Base-by-base conservation (phyloP, 2,797 vertebrate species). In the Myripristis murdjan region DNA sequence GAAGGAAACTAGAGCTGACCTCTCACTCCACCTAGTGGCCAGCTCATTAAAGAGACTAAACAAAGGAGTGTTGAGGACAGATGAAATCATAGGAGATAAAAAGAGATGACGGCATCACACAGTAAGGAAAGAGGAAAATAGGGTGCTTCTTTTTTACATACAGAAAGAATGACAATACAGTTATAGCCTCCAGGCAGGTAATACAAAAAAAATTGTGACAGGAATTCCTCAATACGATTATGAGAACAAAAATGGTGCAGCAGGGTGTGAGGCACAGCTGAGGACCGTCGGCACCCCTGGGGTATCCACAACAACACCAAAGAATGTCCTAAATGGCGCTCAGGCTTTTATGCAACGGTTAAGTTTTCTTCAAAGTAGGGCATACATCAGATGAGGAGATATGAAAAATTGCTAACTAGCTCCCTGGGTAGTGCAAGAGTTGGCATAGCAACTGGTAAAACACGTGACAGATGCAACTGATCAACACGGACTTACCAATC, bases 21-120 rank as follows among this genome's bases (percentile, higher is more conserved):
- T 94, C 88, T 93, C 66, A 84, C 92, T 87, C 93, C 94, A 90
- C 83, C 93, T 94, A 92, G 93, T 93, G 94, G 94, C 64, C 75
- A 70, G 44, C 75, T 64, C 41, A 63, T 79, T 73, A 74, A 75
- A 74, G 61, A 70, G 44, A 31, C 47, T 70, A 61, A 14, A 23
- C 41, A 18, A 18, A 28, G 22, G 28, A 56, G 20, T 48, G 0
- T 44, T 54, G 18, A 55, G 56, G 51, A 26, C 14, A 54, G 60
- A 61, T 6, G n/a, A n/a, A 54, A n/a, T n/a, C 10, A 31, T 58
- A 22, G 14, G 58, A 71, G 26, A 22, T 12, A n/a, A 12, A 24
- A 59, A 22, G 31, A 31, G 18, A 16, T 5, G 7, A 37, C 23
- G 49, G 28, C 20, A 24, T 23, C 12, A 51, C 14, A 15, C 20